These are phyloP conservation scores for Marisa cornuarietis DNA, from an alignment of 1,140 invertebrate genomes.

Conservation along the genomic window DNA sequence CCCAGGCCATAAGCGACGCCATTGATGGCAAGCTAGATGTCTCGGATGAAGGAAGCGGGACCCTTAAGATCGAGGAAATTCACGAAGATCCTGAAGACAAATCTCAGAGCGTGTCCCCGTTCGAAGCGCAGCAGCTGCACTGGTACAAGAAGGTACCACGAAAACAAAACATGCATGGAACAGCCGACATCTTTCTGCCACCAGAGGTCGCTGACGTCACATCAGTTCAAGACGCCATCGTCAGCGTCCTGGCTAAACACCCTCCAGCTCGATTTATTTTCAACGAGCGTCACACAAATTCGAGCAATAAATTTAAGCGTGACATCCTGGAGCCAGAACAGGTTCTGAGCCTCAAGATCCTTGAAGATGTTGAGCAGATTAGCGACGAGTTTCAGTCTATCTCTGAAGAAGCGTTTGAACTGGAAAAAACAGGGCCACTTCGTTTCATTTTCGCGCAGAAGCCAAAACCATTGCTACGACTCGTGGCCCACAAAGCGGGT, in stretches of 20 bases:
- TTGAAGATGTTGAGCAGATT: not conserved
- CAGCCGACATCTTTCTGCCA: slow-evolving; percentile 26
- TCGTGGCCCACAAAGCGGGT: slow-evolving; percentile 29
- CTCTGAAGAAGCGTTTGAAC: slow-evolving; percentile 27
- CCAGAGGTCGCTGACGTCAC: slow-evolving; percentile 4
- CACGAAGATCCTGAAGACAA: not conserved
- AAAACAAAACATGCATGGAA: slow-evolving; percentile 26
- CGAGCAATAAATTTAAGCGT: slow-evolving; percentile 1
- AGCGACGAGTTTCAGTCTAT: slow-evolving; percentile 5
- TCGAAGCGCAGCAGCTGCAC: slow-evolving; percentile 25
- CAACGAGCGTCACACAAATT: slow-evolving; percentile 13
- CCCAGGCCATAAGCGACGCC: slow-evolving; percentile 24
- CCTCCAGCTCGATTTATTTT: slow-evolving; percentile 11
- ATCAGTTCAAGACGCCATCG: slow-evolving; percentile 14
- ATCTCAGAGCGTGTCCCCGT: slow-evolving; percentile 4
- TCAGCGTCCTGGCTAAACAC: slow-evolving; percentile 14
- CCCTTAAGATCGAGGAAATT: slow-evolving; percentile 19
- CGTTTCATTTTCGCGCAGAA: slow-evolving; percentile 28
- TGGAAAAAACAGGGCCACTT: slow-evolving; percentile 24
- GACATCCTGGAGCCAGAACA: slow-evolving; percentile 21
- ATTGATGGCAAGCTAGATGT: slow-evolving; percentile 18
- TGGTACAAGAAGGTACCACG: slow-evolving; percentile 23
- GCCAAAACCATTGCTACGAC: slow-evolving; percentile 1
- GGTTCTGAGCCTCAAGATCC: slow-evolving; percentile 22
- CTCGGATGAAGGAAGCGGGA: not conserved